Conservation (phyloP, 2,797 vertebrate genomes). For the Halcyon chelicuti region DNA sequence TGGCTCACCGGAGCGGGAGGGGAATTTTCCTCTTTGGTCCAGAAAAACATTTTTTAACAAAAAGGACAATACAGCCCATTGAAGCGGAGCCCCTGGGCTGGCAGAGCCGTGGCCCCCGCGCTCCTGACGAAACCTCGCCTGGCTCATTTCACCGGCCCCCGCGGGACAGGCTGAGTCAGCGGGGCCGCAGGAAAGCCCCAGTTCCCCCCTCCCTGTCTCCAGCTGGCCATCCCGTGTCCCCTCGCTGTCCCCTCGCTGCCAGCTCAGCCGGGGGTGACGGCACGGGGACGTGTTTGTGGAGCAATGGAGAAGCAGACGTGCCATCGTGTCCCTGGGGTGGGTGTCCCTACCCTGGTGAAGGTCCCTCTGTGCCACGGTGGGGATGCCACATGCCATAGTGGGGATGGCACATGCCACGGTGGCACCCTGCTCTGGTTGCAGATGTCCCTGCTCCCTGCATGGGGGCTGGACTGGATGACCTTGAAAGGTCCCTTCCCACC, state of each 20-base stretch:
- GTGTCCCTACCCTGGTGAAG: background rate
- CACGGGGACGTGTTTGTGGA: background rate
- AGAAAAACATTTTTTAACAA: background rate
- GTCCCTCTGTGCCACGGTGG: background rate
- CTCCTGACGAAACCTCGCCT: background rate
- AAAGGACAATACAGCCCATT: background rate
- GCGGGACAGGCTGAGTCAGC: background rate
- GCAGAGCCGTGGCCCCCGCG: background rate
- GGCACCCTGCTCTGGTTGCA: background rate
- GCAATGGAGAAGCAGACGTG: accelerated
- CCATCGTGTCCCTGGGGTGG: accelerated
- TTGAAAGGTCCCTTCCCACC: background rate
- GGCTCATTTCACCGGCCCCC: background rate
- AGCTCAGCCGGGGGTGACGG: background rate
- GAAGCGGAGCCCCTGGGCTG: background rate
- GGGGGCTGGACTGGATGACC: background rate
- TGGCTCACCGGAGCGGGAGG: background rate
- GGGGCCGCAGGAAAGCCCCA: background rate
- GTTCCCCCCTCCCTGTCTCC: background rate
- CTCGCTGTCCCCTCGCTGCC: background rate
- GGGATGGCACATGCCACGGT: accelerated
- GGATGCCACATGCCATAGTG: background rate
- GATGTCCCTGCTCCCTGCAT: background rate
- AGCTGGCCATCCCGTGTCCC: accelerated
- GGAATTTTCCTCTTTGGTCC: background rate